These are phyloP conservation scores for Cranoglanis bouderius DNA, from an alignment of 2,113 vertebrate genomes.

Conservation along the genomic window DNA sequence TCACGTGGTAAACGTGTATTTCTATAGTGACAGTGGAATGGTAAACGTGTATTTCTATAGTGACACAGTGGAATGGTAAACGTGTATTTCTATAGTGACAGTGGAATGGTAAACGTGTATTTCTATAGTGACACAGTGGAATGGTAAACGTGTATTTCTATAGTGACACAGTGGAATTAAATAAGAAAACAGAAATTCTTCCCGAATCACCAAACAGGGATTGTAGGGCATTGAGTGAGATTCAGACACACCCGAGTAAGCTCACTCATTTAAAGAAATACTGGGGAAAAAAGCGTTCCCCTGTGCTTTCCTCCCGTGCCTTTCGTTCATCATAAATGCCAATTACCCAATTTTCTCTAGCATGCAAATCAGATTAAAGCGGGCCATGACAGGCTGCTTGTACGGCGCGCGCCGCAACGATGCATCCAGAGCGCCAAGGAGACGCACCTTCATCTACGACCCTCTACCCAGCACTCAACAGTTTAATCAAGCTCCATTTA, in stretches of 20 bases:
- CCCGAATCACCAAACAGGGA: not conserved
- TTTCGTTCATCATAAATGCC: constrained; percentile 98
- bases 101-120: too few species aligned
- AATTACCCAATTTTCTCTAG: constrained; percentile 94
- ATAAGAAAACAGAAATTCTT: not conserved
- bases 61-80: too few species aligned
- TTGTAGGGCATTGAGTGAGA: not conserved
- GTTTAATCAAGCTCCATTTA: constrained; percentile 79
- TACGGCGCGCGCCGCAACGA: constrained; percentile 71
- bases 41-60: too few species aligned
- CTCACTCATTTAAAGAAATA: constrained; percentile 76
- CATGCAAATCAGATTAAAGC: constrained; percentile 93
- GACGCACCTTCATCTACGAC: constrained; percentile 72
- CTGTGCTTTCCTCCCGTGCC: constrained; percentile 85
- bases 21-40: too few species aligned
- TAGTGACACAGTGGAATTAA: not conserved
- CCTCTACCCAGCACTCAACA: constrained; percentile 77
- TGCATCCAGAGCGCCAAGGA: constrained; percentile 50
- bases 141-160: not conserved
- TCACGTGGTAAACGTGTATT: too few species aligned
- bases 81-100: too few species aligned
- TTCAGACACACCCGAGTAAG: constrained; percentile 55
- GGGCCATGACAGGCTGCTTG: constrained; percentile 84
- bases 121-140: too few species aligned
- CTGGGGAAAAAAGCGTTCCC: not conserved